Evolutionary conservation across 2,888 invertebrate species (phyloP), one percentile per base, ranked within the genome.

Genomic region (Autographa pulchrina): DNA sequence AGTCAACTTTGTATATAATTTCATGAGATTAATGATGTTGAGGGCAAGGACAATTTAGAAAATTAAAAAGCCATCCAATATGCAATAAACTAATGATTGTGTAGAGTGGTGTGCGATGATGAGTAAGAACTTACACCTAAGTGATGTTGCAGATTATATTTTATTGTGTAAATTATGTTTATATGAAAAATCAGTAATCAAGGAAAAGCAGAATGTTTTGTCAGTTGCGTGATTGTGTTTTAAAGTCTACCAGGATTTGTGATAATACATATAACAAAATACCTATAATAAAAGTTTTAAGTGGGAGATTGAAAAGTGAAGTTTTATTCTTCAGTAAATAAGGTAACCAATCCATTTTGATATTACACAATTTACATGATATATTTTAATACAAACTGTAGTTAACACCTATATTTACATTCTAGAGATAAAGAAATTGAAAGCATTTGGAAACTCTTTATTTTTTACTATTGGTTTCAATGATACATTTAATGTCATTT

Each of bases 181-280:
- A 93, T 93, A 95, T 94, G 93, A 91, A 91, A 92, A 94, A 94
- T 94, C 94, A 94, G 88, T 96, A 95, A 94, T 94, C 93, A 92
- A 94, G 91, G 91, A 93, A 92, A 92, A 92, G 92, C 93, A 93
- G 93, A 92, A 94, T 92, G 93, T 93, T 92, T 94, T 96, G 96
- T 96, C 95, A 94, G 95, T 96, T 96, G 96, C 93, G 96, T 96
- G 96, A 96, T 96, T 96, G 97, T 96, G 96, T 96, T 95, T 96
- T 96, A 96, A 96, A 96, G 96, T 97, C 97, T 97, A 97, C 97
- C 97, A 97, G 96, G 97, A 97, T 97, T 97, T 97, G 97, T 97
- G 97, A 97, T 97, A 97, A 97, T 96, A 96, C 96, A 96, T 97
- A 97, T 97, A 97, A 97, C 97, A 96, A 97, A 96, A 93, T 96